These are phyloP conservation scores for Tylochromis polylepis DNA, from an alignment of 2,113 vertebrate species.

Conservation along the genomic window DNA sequence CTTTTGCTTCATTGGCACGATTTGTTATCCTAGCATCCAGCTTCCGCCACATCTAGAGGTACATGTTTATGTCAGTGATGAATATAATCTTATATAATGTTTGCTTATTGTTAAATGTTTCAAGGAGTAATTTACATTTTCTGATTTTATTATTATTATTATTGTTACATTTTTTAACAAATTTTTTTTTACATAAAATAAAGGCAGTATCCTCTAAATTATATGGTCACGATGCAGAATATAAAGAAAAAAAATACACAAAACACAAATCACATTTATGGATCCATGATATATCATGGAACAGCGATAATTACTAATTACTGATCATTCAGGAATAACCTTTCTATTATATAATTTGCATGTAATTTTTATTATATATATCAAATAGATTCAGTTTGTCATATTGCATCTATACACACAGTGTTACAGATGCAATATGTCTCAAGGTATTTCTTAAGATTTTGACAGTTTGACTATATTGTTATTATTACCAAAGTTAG, in stretches of 20 bases:
- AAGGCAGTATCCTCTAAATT: background rate
- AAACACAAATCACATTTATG: background rate
- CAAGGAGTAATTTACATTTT: fast-evolving
- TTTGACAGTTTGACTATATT: background rate
- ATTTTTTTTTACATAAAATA: background rate
- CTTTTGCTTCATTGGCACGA: slow-evolving; percentile 81
- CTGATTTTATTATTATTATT: background rate
- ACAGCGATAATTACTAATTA: background rate
- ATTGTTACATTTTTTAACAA: background rate
- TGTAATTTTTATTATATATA: background rate
- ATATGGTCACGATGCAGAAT: background rate
- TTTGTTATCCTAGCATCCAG: slow-evolving; percentile 80
- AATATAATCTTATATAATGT: background rate
- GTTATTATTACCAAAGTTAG: background rate
- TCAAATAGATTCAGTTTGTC: background rate
- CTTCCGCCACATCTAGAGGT: slow-evolving; percentile 75
- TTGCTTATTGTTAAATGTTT: background rate
- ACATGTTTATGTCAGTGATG: background rate
- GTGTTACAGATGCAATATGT: background rate
- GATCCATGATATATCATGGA: background rate
- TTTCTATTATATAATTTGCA: background rate
- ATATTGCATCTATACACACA: background rate
- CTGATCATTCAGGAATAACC: background rate
- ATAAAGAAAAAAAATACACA: background rate
- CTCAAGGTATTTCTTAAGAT: background rate